A percentile compares a stretch with the other conserved stretches of the same genome.
phyloP scores from a whole-genome alignment of 2,113 vertebrate species.

The Sturnira hondurensis region DNA sequence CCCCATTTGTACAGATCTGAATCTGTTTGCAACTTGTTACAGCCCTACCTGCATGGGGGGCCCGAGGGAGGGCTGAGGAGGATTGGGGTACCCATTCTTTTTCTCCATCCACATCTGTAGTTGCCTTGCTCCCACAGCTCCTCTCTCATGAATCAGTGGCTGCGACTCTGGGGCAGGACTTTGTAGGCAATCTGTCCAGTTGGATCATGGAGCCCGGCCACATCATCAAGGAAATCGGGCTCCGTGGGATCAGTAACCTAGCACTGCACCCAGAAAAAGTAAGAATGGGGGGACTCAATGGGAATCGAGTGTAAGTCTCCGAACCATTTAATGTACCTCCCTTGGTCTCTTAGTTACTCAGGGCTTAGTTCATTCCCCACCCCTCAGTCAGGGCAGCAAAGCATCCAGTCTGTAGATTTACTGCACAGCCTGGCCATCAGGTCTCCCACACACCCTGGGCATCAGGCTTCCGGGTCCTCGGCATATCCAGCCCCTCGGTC shows the following conservation, averaged over 20 bases:
- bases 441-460: no score
- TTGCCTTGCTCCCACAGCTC: neutral
- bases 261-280: conserved; percentile 33
- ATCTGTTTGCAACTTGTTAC: neutral
- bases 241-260: conserved; percentile 46
- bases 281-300: neutral
- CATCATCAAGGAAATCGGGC: conserved; percentile 8
- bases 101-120: neutral
- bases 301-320: neutral
- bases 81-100: no score
- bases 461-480: no score
- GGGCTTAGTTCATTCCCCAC: neutral
- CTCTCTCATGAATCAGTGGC: conserved; percentile 47
- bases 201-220: conserved; percentile 16
- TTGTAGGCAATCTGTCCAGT: neutral
- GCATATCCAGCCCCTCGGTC: neutral
- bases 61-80: no score
- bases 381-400: neutral
- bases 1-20: neutral
- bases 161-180: neutral
- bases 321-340: neutral
- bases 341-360: neutral
- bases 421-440: neutral
- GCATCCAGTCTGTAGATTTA: no score
- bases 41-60: neutral